Evolutionary conservation across 2,113 vertebrate genomes (phyloP).

Genomic region (Chiloscyllium plagiosum): DNA sequence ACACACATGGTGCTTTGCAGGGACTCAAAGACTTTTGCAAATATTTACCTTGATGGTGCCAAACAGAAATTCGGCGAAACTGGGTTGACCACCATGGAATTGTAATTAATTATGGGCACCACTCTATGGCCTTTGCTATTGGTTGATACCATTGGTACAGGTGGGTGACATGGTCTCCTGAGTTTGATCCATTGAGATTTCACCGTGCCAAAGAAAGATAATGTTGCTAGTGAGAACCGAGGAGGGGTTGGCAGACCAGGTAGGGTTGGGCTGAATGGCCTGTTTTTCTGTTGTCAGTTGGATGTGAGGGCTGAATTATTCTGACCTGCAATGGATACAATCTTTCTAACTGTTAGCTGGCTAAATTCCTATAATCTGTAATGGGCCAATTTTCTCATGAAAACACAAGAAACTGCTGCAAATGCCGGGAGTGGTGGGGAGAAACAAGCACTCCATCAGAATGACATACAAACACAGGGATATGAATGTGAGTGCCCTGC

Average conservation of each 20-base stretch:
- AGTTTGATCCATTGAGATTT: too few relatives aligned
- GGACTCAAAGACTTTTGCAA: too few relatives aligned
- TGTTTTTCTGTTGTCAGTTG: not conserved
- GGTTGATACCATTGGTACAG: too few relatives aligned
- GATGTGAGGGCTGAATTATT: not conserved
- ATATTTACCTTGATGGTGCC: too few relatives aligned
- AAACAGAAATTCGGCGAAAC: too few relatives aligned
- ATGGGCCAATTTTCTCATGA: not conserved
- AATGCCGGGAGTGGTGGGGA: too few relatives aligned
- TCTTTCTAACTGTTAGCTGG: not conserved
- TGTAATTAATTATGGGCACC: too few relatives aligned
- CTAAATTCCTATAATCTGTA: not conserved
- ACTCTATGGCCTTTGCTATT: too few relatives aligned
- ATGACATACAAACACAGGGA: not conserved
- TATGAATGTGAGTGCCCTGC: not conserved
- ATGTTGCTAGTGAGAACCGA: not conserved
- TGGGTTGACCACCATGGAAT: too few relatives aligned
- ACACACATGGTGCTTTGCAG: too few relatives aligned
- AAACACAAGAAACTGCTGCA: not conserved
- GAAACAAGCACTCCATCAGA: not conserved
- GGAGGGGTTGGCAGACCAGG: not conserved
- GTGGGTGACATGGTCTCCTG: too few relatives aligned
- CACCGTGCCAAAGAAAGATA: not conserved
- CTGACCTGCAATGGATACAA: not conserved
- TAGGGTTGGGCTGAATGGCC: not conserved